These are phyloP conservation scores for Pseudochirops corinnae DNA, from an alignment of 2,797 vertebrate species.

Conservation along the genomic window DNA sequence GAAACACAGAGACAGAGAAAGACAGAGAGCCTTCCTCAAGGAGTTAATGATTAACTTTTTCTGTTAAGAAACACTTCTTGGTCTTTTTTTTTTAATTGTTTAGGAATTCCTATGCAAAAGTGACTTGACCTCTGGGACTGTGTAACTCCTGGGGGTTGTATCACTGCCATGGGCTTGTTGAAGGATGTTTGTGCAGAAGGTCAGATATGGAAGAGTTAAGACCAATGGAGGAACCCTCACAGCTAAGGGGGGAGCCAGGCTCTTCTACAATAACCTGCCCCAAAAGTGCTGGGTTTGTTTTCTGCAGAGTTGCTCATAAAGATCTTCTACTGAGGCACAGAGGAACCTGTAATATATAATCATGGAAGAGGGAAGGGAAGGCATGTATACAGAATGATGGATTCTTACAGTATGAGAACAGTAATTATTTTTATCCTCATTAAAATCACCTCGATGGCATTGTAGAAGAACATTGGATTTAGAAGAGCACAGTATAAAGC, in stretches of 20 bases:
- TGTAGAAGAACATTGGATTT: neutral
- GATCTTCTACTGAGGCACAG: neutral
- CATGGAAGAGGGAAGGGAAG: neutral
- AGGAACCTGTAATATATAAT: neutral
- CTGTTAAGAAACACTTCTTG: neutral
- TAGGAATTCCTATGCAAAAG: neutral
- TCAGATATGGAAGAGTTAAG: neutral
- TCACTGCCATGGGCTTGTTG: neutral
- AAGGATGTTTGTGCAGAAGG: neutral
- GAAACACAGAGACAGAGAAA: too few relatives aligned
- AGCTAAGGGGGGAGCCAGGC: neutral
- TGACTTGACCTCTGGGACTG: neutral
- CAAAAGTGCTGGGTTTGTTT: neutral
- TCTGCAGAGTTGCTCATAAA: neutral
- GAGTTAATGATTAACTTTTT: neutral
- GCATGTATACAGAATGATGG: neutral
- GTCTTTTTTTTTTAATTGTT: neutral
- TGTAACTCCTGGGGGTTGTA: rapidly evolving
- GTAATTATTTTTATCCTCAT: neutral
- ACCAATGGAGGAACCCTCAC: neutral
- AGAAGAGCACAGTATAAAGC: neutral
- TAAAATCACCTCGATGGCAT: neutral
- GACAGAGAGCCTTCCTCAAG: neutral
- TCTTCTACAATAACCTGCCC: neutral
- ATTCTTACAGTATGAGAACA: neutral